Conservation (phyloP, 2,888 invertebrate genomes). For the Archips xylosteana region DNA sequence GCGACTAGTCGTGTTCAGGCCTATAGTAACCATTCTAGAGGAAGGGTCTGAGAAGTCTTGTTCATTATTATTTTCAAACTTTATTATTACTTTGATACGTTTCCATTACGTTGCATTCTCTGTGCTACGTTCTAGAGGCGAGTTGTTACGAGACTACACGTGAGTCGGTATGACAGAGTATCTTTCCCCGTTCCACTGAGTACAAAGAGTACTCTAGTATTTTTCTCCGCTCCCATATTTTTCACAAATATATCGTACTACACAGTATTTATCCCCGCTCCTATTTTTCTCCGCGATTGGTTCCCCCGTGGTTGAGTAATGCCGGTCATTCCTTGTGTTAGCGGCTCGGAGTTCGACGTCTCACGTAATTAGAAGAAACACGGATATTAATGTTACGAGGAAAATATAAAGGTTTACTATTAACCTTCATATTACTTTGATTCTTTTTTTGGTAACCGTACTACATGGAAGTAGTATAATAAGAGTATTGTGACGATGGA, state of each 20-base stretch:
- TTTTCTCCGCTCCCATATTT: no score
- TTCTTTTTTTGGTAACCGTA: background rate
- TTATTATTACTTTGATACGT: no score
- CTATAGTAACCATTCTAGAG: no score
- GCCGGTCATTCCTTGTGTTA: constrained; percentile 2
- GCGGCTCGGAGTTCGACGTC: background rate
- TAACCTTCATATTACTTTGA: no score
- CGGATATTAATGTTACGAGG: background rate
- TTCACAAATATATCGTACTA: background rate
- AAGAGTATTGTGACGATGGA: no score
- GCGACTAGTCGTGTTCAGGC: no score
- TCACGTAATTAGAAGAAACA: background rate
- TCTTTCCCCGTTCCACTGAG: background rate
- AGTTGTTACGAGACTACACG: background rate
- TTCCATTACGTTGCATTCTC: no score
- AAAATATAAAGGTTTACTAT: background rate
- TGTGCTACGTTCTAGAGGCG: no score
- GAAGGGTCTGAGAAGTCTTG: no score
- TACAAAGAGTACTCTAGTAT: no score
- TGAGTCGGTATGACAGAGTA: background rate
- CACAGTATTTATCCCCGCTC: background rate
- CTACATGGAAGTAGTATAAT: no score
- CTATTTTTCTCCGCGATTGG: background rate
- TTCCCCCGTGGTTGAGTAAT: background rate
- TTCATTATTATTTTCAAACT: no score